Evolutionary conservation across 2,797 vertebrate genomes (phyloP).

Genomic region (Tinamus major): DNA sequence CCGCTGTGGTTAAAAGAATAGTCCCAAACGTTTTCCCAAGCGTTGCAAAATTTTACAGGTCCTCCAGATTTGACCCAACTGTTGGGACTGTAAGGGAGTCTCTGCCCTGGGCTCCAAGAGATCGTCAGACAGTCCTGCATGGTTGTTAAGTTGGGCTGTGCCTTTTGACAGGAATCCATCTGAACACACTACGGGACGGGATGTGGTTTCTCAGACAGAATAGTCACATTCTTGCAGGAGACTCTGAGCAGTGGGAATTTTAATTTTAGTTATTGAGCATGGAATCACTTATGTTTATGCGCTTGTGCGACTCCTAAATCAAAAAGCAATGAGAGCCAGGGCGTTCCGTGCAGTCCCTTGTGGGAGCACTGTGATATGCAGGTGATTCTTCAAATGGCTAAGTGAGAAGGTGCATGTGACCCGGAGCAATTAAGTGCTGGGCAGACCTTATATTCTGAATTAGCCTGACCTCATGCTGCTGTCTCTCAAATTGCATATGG

Average conservation of each 20-base stretch:
- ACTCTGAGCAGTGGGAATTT: background rate
- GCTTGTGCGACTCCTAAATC: background rate
- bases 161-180: background rate
- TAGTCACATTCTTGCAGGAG: background rate
- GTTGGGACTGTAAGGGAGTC: background rate
- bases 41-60: background rate
- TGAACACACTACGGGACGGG: background rate
- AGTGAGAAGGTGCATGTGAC: accelerated
- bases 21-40: background rate
- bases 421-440: background rate
- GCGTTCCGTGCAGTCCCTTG: background rate
- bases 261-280: background rate
- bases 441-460: background rate
- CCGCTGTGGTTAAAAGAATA: background rate
- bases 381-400: background rate
- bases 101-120: background rate
- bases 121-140: background rate
- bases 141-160: background rate
- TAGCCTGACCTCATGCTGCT: background rate
- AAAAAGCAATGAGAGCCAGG: background rate
- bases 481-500: background rate
- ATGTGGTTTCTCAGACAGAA: conserved; percentile 18
- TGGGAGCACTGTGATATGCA: background rate
- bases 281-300: background rate
- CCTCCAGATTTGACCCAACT: background rate